These are phyloP conservation scores for Macaria notata DNA, from an alignment of 2,888 invertebrate species.

Conservation along the genomic window DNA sequence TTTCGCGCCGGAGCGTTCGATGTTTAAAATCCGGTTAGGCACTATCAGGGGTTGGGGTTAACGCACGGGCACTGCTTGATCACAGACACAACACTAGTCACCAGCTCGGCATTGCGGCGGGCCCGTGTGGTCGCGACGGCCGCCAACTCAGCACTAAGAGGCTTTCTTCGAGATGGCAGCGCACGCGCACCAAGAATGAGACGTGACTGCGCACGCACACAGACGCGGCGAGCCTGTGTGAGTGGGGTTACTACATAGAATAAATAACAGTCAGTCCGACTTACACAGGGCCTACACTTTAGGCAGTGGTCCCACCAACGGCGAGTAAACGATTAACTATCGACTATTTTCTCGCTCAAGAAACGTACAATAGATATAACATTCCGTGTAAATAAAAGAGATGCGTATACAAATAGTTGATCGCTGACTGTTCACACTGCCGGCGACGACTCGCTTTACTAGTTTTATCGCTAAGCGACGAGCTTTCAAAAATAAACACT, in stretches of 20 bases:
- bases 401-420: too few relatives aligned
- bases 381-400: too few relatives aligned
- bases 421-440: too few relatives aligned
- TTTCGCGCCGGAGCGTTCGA: constrained; percentile 69
- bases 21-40: constrained; percentile 75
- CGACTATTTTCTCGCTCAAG: too few relatives aligned
- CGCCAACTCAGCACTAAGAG: constrained; percentile 76
- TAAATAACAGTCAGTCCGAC: constrained; percentile 24
- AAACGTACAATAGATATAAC: too few relatives aligned
- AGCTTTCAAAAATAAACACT: too few relatives aligned
- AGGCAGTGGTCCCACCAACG: too few relatives aligned
- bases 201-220: constrained; percentile 51
- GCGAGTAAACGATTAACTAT: too few relatives aligned
- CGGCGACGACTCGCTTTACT: too few relatives aligned
- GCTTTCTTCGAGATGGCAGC: constrained; percentile 72
- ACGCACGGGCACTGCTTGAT: constrained; percentile 75
- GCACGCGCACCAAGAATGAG: constrained; percentile 70
- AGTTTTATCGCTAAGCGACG: too few relatives aligned
- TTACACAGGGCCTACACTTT: constrained; percentile 4
- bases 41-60: constrained; percentile 79
- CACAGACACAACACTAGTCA: constrained; percentile 77
- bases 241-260: constrained; percentile 41
- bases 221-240: constrained; percentile 34
- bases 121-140: constrained; percentile 74
- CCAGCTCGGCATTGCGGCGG: constrained; percentile 70